Evolutionary conservation across 2,797 vertebrate genomes (phyloP), one percentile per base, ranked within the genome.

Genomic region (Sebastes aleutianus): DNA sequence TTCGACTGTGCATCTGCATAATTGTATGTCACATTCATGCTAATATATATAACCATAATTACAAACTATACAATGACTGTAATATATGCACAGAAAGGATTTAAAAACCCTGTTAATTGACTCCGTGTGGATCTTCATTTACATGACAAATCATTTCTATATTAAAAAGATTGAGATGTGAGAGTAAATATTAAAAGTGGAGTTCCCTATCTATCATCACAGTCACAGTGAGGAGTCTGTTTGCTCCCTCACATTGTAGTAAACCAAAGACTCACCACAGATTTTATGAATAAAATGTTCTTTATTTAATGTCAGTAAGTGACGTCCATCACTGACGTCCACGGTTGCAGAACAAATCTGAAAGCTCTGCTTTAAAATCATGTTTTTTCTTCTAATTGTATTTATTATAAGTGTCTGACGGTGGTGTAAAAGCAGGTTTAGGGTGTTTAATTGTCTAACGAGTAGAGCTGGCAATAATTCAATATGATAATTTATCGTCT

Each of bases 301-400:
- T 20, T 12, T 50, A 18, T 53, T 64, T 6, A 32, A 39, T 53
- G 31, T 20, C 8, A 6, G 20, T 22, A 39, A 54, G 54, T 43
- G 22, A 61, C 5, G n/a, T 18, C 43, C 29, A 6, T 13, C 18
- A 27, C 31, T 24, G 39, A 43, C 39, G 29, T 76, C 34, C 47
- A 53, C 53, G 22, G 79, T 43, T 39, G 10, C 70, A 24, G 32
- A 70, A 66, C 54, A 70, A 78, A 62, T 68, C 5, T 34, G 24
- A n/a, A 58, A 80, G 16, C 63, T 10, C 16, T 39, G 63, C 69
- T 56, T 11, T 68, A 32, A 82, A 79, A 77, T 68, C 31, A 47
- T 9, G n/a, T 71, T 77, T 70, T 56, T 50, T 57, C n/a, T n/a
- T n/a, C n/a, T n/a, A n/a, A n/a, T n/a, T n/a, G n/a, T n/a, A n/a